Evolutionary conservation across 2,797 vertebrate genomes (phyloP).

Genomic region (Dermochelys coriacea): DNA sequence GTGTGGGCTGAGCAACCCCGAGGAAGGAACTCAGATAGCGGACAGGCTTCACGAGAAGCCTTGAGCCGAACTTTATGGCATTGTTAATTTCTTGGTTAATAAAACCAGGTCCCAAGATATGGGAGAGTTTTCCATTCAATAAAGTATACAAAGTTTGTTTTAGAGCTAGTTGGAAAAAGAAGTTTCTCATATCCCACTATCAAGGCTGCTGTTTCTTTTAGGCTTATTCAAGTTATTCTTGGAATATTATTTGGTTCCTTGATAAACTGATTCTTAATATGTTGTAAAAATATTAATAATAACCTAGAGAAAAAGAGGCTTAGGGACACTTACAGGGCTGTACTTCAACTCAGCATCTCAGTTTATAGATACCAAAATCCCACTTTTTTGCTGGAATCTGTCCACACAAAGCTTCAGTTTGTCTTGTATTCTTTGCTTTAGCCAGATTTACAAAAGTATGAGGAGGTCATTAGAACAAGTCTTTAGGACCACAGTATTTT

Average conservation of each 20-base stretch:
- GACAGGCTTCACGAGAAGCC: slow-evolving; percentile 18
- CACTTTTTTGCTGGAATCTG: slow-evolving; percentile 11
- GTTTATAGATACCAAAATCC: background rate
- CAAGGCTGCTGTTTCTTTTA: background rate
- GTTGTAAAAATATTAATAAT: background rate
- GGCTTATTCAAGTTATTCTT: background rate
- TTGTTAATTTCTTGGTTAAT: slow-evolving; percentile 46
- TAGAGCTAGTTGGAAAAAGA: background rate
- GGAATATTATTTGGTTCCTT: background rate
- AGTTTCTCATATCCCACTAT: background rate
- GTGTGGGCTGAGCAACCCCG: background rate
- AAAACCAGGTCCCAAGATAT: background rate
- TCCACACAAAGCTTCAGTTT: slow-evolving; percentile 3
- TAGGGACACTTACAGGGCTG: background rate
- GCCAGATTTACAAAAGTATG: background rate
- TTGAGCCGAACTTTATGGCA: slow-evolving; percentile 17
- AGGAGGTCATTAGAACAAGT: slow-evolving; percentile 8
- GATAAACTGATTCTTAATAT: background rate
- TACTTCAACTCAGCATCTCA: background rate
- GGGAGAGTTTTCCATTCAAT: background rate
- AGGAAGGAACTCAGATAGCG: slow-evolving; percentile 41
- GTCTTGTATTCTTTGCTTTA: background rate
- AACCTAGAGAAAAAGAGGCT: slow-evolving; percentile 12
- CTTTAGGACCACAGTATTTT: slow-evolving; percentile 12
- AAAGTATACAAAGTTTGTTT: background rate